Evolutionary conservation across 2,113 vertebrate genomes (phyloP), one percentile per base, ranked within the genome.

Genomic region (Grantiella picta): DNA sequence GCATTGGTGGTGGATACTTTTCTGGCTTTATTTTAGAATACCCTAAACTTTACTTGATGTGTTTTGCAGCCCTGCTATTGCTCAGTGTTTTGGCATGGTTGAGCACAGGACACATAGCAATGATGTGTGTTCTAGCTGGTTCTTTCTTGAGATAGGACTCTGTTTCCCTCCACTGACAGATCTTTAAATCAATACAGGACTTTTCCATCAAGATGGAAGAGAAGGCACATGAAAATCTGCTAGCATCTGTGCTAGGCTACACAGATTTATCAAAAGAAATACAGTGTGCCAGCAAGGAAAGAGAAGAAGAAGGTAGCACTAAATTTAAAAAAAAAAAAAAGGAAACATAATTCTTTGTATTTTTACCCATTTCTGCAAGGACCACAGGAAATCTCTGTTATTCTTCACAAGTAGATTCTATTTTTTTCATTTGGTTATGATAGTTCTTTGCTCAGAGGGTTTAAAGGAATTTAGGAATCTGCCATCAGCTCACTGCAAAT

Each of bases 141-240:
- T 76, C 44, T 64, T 72, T 68, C 61, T 76, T 60, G 47, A 86
- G 36, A 57, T 24, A 81, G 57, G 56, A 47, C 69, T 89, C 44
- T 70, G 6, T 56, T 93, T 81, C 72, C 56, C 60, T 89, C 45
- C 50, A 42, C n/a, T 71, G 61, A 89, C 69, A 72, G 65, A 91
- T 57, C 87, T 79, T 76, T 85, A 94, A 92, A 91, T 95, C 81
- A 94, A 91, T 76, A 91, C 21, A 82, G 25, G 44, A 60, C 27
- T 79, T 86, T n/a, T 66, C 80, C 44, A 79, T 75, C 45, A 68
- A 71, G 35, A 73, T 27, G 14, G 64, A 86, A 66, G 38, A 86
- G 64, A 77, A 92, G 81, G 54, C 27, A 60, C 45, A 50, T n/a
- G 76, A 86, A 95, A 94, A 93, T 60, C 56, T 71, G 35, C 64